phyloP scores from a whole-genome alignment of 1,140 invertebrate genomes.

The Delia radicum region DNA sequence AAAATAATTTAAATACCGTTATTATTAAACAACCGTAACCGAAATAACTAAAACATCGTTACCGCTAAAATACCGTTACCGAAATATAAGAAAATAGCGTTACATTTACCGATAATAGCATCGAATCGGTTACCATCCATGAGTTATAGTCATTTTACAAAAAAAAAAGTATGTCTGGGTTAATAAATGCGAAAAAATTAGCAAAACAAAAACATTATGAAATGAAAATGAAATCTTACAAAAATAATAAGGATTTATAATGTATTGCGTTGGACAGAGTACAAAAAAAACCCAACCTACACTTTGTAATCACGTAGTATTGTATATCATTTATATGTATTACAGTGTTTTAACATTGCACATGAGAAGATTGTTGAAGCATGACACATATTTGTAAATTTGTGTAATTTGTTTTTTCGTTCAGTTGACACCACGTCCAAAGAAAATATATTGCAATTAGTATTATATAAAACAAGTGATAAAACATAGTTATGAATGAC shows the following conservation, averaged over 20 bases:
- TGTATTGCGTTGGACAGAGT: too few relatives aligned
- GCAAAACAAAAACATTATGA: conserved; percentile 11
- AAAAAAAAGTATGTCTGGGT: conserved; percentile 20
- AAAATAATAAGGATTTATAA: background rate
- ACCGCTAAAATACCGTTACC: too few relatives aligned
- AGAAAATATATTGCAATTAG: background rate
- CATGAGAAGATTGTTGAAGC: background rate
- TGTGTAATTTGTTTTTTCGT: background rate
- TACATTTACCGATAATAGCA: too few relatives aligned
- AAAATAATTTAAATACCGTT: too few relatives aligned
- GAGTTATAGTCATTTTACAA: conserved; percentile 4
- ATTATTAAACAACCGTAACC: too few relatives aligned
- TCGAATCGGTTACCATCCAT: too few relatives aligned
- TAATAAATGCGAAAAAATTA: conserved; percentile 5
- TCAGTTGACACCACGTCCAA: background rate
- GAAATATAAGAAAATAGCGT: too few relatives aligned
- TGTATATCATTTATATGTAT: background rate
- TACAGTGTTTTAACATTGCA: background rate
- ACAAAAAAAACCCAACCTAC: background rate
- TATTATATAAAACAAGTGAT: too few relatives aligned
- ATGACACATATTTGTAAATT: background rate
- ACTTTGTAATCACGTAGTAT: background rate
- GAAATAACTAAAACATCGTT: too few relatives aligned
- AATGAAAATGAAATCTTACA: conserved; percentile 9
- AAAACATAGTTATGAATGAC: background rate